These are phyloP conservation scores for Agelas oroides DNA, from an alignment of 37 sponge, comb jelly and placozoan genomes.

Conservation along the genomic window DNA sequence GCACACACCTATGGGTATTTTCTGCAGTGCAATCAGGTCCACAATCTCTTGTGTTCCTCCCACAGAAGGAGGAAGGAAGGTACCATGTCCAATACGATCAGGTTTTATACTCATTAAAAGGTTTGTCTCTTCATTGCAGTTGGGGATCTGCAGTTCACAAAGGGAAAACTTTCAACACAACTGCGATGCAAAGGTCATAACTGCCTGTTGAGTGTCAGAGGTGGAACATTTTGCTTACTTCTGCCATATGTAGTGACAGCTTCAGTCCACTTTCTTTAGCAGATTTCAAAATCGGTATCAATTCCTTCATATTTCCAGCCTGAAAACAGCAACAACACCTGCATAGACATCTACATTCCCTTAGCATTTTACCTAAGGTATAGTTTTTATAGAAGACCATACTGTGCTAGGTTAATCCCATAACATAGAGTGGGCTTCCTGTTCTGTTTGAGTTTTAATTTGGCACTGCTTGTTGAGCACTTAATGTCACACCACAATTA, in stretches of 20 bases:
- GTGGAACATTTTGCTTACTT: conserved; percentile 32
- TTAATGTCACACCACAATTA: too few species aligned
- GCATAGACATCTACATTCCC: neutral
- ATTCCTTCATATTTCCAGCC: conserved; percentile 39
- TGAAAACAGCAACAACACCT: neutral
- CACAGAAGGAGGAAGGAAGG: conserved; percentile 61
- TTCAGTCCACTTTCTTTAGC: conserved; percentile 77
- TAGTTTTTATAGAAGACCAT: too few species aligned
- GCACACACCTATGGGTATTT: conserved; percentile 87
- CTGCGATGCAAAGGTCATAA: neutral
- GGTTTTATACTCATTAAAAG: conserved; percentile 48
- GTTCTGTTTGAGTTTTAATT: too few species aligned
- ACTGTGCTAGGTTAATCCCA: too few species aligned
- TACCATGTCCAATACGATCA: conserved; percentile 87
- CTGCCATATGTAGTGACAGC: conserved; percentile 71
- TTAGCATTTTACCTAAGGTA: too few species aligned
- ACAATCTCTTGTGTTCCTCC: conserved; percentile 61
- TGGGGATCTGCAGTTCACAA: conserved; percentile 21
- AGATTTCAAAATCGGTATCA: conserved; percentile 60
- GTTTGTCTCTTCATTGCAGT: conserved; percentile 44
- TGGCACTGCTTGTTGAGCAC: too few species aligned
- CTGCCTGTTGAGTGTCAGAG: neutral
- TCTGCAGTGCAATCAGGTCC: conserved; percentile 36
- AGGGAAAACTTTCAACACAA: neutral
- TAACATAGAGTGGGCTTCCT: too few species aligned